These are phyloP conservation scores for Verasper variegatus DNA, from an alignment of 2,113 vertebrate species.

Conservation along the genomic window DNA sequence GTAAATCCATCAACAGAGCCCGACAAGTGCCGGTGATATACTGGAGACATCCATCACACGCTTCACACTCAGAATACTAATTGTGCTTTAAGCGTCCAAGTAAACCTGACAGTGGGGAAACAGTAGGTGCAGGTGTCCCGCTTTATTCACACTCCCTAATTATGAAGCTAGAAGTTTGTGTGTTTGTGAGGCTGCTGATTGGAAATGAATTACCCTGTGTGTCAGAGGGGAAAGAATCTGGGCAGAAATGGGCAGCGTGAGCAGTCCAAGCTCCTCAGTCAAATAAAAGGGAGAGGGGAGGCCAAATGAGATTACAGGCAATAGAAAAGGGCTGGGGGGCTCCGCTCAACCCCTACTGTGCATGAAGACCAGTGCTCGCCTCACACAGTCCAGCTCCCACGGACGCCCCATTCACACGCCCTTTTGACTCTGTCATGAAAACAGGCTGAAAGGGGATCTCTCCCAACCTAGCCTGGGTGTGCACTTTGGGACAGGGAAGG, in stretches of 20 bases:
- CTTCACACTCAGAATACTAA: slow-evolving; percentile 43
- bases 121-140: slow-evolving; percentile 51
- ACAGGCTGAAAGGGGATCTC: slow-evolving; percentile 85
- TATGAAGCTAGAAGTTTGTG: slow-evolving; percentile 49
- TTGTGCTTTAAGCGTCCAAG: slow-evolving; percentile 24
- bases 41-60: slow-evolving; percentile 54
- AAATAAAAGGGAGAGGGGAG: slow-evolving; percentile 85
- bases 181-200: slow-evolving; percentile 65
- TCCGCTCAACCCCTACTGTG: slow-evolving; percentile 96
- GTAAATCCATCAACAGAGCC: slow-evolving; percentile 44
- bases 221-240: slow-evolving; percentile 77
- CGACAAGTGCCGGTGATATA: slow-evolving; percentile 42
- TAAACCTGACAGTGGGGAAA: slow-evolving; percentile 36
- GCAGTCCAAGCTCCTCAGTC: slow-evolving; percentile 85
- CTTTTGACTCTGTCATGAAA: slow-evolving; percentile 93
- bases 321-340: slow-evolving; percentile 91
- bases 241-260: slow-evolving; percentile 76
- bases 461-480: slow-evolving; percentile 72
- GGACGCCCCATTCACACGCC: slow-evolving; percentile 97
- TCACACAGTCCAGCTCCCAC: slow-evolving; percentile 89
- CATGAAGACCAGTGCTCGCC: slow-evolving; percentile 88
- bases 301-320: slow-evolving; percentile 93
- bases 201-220: slow-evolving; percentile 76
- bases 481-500: slow-evolving; percentile 53
- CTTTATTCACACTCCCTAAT: slow-evolving; percentile 42